These are phyloP conservation scores for Halocynthia aurantium DNA, from an alignment of 23 tunicate genomes.

Conservation along the genomic window DNA sequence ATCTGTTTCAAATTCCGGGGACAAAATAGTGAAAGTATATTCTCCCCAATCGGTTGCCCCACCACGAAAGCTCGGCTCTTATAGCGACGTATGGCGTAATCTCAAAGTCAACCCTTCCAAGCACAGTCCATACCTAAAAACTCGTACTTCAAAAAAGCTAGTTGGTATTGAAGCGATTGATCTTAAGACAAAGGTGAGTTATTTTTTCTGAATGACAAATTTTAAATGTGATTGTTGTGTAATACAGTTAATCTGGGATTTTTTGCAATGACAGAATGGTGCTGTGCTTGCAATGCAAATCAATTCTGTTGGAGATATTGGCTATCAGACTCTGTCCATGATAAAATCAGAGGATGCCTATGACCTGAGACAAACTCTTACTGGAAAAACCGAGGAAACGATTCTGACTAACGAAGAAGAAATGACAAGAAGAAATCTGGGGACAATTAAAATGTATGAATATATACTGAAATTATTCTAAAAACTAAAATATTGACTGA, in stretches of 20 bases:
- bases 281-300: background rate
- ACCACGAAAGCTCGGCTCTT: too few relatives aligned
- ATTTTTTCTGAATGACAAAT: background rate
- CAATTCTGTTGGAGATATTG: slow-evolving; percentile 5
- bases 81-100: too few relatives aligned
- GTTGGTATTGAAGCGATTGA: background rate
- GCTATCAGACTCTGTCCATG: slow-evolving; percentile 9
- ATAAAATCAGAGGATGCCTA: background rate
- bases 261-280: background rate
- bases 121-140: background rate
- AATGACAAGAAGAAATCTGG: background rate
- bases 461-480: too few relatives aligned
- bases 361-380: background rate
- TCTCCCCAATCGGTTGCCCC: too few relatives aligned
- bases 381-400: slow-evolving; percentile 1
- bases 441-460: too few relatives aligned
- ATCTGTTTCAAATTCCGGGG: too few relatives aligned
- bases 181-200: background rate
- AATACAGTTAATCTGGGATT: too few relatives aligned
- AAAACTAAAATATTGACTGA: too few relatives aligned
- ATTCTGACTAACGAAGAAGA: background rate
- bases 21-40: too few relatives aligned
- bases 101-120: background rate
- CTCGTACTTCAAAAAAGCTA: background rate
- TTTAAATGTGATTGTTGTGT: background rate